These are phyloP conservation scores for Charina bottae DNA, from an alignment of 2,113 vertebrate species.

Conservation along the genomic window DNA sequence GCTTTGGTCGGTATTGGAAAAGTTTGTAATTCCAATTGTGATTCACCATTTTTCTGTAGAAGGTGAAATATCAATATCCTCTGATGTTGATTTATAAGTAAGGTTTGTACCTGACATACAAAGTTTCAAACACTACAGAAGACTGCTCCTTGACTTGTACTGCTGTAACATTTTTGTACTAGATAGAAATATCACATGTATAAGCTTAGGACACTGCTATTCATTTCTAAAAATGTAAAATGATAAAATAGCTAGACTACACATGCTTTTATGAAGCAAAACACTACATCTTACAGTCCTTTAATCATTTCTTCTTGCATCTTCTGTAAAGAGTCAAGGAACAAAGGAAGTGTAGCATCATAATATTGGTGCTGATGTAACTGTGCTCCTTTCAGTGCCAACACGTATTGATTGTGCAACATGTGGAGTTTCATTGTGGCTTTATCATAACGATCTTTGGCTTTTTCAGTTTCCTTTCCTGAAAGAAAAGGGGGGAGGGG, in stretches of 20 bases:
- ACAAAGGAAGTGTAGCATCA: conserved; percentile 81
- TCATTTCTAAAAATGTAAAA: background rate
- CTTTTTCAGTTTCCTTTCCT: conserved; percentile 91
- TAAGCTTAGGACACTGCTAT: background rate
- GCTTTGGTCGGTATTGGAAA: background rate
- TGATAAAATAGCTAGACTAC: background rate
- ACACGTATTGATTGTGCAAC: conserved; percentile 94
- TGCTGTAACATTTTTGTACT: background rate
- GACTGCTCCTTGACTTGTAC: background rate
- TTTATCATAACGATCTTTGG: conserved; percentile 95
- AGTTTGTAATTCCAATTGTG: background rate
- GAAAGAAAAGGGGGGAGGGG: conserved; percentile 33
- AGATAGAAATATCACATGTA: background rate
- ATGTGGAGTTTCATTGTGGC: conserved; percentile 93
- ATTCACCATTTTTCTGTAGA: background rate
- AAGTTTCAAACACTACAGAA: background rate
- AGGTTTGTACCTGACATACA: background rate
- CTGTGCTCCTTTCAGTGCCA: conserved; percentile 90
- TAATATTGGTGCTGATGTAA: conserved; percentile 92
- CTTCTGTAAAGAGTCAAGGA: conserved; percentile 92
- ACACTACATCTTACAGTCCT: conserved; percentile 79
- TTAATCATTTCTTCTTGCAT: conserved; percentile 99
- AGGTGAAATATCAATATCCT: background rate
- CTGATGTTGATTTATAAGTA: background rate
- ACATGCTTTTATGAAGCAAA: conserved; percentile 32